These are phyloP conservation scores for Drosophila yooni DNA, from an alignment of 2,888 invertebrate genomes.

Conservation along the genomic window DNA sequence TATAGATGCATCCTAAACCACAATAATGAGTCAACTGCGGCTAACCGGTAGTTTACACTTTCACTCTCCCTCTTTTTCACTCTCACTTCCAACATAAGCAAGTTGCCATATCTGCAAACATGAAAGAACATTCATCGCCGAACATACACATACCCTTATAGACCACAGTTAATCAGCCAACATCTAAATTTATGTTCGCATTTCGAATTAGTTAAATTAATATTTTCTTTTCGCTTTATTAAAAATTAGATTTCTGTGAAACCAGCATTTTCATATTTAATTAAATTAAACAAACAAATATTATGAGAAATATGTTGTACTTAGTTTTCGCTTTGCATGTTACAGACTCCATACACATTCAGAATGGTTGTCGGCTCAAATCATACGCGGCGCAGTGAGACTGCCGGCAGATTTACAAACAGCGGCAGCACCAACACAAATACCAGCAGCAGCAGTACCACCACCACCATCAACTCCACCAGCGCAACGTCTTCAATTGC, in stretches of 20 bases:
- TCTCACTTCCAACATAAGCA: slow-evolving; percentile 22
- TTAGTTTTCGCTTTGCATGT: slow-evolving; percentile 7
- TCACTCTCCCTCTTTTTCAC: slow-evolving; percentile 35
- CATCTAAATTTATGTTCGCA: neutral
- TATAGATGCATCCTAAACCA: slow-evolving; percentile 2
- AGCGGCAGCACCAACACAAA: slow-evolving; percentile 42
- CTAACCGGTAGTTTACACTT: slow-evolving; percentile 10
- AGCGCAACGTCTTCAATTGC: slow-evolving; percentile 73
- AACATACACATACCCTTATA: neutral
- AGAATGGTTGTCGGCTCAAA: slow-evolving; percentile 85
- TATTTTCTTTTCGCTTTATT: neutral
- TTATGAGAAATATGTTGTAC: neutral
- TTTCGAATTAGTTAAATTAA: neutral
- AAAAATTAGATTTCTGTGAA: neutral
- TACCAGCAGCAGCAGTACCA: slow-evolving; percentile 44
- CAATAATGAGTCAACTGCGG: slow-evolving; percentile 11
- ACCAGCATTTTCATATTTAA: neutral
- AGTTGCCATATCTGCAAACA: slow-evolving; percentile 46
- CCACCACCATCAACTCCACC: slow-evolving; percentile 66
- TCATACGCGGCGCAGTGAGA: slow-evolving; percentile 84
- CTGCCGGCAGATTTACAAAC: slow-evolving; percentile 81
- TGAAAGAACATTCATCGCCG: neutral
- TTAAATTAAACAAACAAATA: neutral
- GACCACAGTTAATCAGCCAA: neutral
- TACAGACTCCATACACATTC: slow-evolving; percentile 65